Base-by-base conservation (phyloP, 64 coral and sea anemone genomes). In the Stichodactyla mertensii region DNA sequence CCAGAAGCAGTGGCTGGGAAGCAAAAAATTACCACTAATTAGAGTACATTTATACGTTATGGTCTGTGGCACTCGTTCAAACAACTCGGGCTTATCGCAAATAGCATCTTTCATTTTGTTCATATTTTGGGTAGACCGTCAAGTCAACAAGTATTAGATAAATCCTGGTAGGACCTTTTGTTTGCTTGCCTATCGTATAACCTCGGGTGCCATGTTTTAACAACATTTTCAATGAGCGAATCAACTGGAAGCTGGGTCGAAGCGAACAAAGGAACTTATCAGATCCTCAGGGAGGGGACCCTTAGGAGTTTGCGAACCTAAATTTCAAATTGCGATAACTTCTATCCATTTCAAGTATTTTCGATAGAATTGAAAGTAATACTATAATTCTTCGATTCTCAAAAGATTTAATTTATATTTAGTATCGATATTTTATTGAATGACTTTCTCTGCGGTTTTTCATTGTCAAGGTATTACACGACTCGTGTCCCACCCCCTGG, bases 91-190 rank as follows among this genome's bases (percentile, higher is more conserved):
- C 88, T 97, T 97, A 97, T 97, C 94, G 82, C 74, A 66, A 85
- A 87, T 87, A 78, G 91, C 91, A 97, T 97, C 94, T 97, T 97
- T 97, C 94, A 93, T 93, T 92, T 97, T 97, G 91, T 54, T 93
- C 91, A 97, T 97, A 97, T 84, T 97, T 97, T 89, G 79, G 91
- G 88, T 87, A 84, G 88, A 90, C 91, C 88, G 92, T 84, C 86
- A 80, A 97, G 94, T 97, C 94, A 93, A 93, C 88, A 89, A 90
- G 91, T 89, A 90, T 87, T 89, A 92, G 94, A 95, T 95, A 92
- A 92, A 92, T 95, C 91, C 88, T 92, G 85, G 85, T 92, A 83
- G 81, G 82, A 81, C 89, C 86, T 89, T 94, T 92, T 95, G 88
- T 97, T 97, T 93, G 91, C 89, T 54, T 85, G 85, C 59, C 94